Evolutionary conservation across 2,113 vertebrate species (phyloP).

Genomic region (Gallinago media): DNA sequence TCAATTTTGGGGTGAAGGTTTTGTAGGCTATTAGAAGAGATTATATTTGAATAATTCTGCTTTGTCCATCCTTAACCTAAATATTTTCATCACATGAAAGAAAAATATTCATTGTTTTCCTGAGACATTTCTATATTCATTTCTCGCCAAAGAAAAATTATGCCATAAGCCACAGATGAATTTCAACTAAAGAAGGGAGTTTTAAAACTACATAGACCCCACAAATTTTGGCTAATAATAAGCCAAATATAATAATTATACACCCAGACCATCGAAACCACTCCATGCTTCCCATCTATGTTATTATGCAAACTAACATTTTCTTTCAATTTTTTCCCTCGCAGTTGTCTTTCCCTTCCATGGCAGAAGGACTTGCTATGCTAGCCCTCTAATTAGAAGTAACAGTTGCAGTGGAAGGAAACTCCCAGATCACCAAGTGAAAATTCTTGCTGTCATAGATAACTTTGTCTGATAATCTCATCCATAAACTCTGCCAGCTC

Average conservation of each 20-base stretch:
- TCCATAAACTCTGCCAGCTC: neutral
- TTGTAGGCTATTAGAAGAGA: neutral
- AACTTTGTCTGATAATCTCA: neutral
- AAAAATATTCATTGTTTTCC: constrained; percentile 10
- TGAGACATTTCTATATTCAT: neutral
- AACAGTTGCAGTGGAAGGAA: neutral
- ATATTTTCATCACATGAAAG: neutral
- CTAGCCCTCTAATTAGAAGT: neutral
- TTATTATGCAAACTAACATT: neutral
- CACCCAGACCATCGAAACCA: neutral
- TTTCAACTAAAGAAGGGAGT: neutral
- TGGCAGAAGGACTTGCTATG: neutral
- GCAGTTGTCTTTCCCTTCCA: neutral
- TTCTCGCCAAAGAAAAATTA: neutral
- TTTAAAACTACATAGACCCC: neutral
- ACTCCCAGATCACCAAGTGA: neutral
- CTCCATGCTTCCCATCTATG: neutral
- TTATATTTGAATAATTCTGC: neutral
- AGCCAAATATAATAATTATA: neutral
- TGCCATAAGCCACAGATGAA: neutral
- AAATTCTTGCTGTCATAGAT: neutral
- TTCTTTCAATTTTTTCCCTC: neutral
- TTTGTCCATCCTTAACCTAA: neutral
- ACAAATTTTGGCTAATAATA: neutral
- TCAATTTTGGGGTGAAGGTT: neutral